Evolutionary conservation across 2,113 vertebrate species (phyloP), one percentile per base, ranked within the genome.

Genomic region (Pangasianodon gigas): DNA sequence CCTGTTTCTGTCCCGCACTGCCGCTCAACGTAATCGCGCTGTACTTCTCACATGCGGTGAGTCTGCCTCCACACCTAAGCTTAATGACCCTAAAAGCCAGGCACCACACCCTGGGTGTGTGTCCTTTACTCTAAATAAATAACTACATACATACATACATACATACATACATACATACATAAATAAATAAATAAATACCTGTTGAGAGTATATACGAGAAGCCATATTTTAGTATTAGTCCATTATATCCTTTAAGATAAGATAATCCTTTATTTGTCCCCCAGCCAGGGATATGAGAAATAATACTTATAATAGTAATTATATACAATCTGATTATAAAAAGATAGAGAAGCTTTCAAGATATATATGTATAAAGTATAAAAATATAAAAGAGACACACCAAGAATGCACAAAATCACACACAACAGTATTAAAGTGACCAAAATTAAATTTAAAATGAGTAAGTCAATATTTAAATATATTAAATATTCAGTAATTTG

Each of bases 31-130:
- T 97, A 41, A 97, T 97, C 16, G 98, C 95, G 7, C 92, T 99
- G 93, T 98, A 98, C 95, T 98, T 98, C 89, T 97, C 98, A 19
- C 96, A 97, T 92, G 97, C 98, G 97, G 98, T 99, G 93, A 98
- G 98, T 96, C n/a, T 37, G 19, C 3, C 62, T 21, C 52, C 41
- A 51, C 1, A 71, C 69, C n/a, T 18, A 4, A 48, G 2, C 6
- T 1, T 18, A n/a, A 6, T 52, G 19, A 52, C 46, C 48, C 41
- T 54, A 2, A 32, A 5, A 32, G 8, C 48, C 77, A 51, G 51
- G 51, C n/a, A 21, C 54, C 81, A 83, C 81, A 83, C 81, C 81
- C 81, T 58, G 32, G 13, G 13, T 16, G 51, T n/a, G 26, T n/a
- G 24, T 48, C 0, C 46, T 80, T 80, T 51, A n/a, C 14, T 54